Base-by-base conservation (phyloP, 2,888 invertebrate genomes). In the Drosophila borborema region DNA sequence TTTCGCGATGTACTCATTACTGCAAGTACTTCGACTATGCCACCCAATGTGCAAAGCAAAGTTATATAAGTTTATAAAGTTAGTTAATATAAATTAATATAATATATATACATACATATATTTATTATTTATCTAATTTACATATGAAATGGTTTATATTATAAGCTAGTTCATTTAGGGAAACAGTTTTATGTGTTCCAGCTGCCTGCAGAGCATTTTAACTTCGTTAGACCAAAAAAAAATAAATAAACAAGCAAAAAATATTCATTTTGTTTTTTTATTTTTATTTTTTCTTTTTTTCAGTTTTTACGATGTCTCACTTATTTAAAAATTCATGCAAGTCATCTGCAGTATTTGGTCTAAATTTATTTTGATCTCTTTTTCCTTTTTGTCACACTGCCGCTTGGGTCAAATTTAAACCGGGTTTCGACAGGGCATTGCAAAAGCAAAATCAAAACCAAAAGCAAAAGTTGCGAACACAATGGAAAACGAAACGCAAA, bases 281-380 rank as follows among this genome's bases (percentile, higher is more conserved):
- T 16, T 1, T 5, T 1, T 56, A 16, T 48, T 46, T 58, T 59
- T 48, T 55, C 5, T 61, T 64, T 61, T 66, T 60, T 46, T 38
- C 45, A 40, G 12, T 36, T 54, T 64, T 65, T 40, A 59, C 76
- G 75, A 83, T 73, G 76, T 74, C 79, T 81, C 55, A 81, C 72
- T 77, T 69, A 71, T 79, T 78, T 58, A 72, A 74, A 68, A 68
- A 75, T 72, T 84, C 71, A 59, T 31, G 77, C 89, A 77, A 89
- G 85, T 86, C 89, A 89, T 80, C 71, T 69, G 69, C 69, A 80
- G 61, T 73, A 81, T 68, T 78, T 68, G 72, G 72, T 76, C 65
- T 68, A 87, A 70, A 89, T 86, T 74, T 74, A 55, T 59, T 72
- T 81, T 64, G 64, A 63, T 51, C n/a, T 72, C 51, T 74, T 74